Conservation (phyloP, 2,888 invertebrate species). For the Cephus rjabovi region DNA sequence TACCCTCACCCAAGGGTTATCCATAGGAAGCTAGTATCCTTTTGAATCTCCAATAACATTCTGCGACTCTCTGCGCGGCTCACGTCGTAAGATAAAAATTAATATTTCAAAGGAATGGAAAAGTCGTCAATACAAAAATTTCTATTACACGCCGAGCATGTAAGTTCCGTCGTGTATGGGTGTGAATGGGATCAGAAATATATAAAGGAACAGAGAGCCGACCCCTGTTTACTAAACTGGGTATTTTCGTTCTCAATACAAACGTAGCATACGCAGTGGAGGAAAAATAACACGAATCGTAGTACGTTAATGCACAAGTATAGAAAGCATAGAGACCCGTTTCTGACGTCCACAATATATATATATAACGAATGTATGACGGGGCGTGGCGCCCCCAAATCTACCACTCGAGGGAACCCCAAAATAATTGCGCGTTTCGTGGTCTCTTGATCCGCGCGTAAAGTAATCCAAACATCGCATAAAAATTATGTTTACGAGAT, state of each 20-base stretch:
- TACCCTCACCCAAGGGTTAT: background rate
- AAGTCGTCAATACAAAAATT: background rate
- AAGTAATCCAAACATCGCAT: constrained; percentile 63
- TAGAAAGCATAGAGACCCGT: background rate
- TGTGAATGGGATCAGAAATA: background rate
- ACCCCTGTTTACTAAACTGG: background rate
- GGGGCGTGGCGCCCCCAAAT: constrained; percentile 14
- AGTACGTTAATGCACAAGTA: background rate
- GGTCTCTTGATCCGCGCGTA: constrained; percentile 60
- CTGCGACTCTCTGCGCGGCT: background rate
- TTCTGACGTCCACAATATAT: background rate
- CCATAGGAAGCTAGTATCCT: background rate
- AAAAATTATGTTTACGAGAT: constrained; percentile 66
- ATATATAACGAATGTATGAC: background rate
- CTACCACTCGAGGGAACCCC: constrained; percentile 24
- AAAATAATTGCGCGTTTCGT: constrained; percentile 63
- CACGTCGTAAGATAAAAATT: background rate
- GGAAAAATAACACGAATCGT: background rate
- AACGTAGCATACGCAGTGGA: background rate
- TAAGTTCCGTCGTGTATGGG: background rate
- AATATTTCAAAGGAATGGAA: background rate
- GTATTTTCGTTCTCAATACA: background rate
- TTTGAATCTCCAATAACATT: background rate
- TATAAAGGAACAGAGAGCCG: background rate
- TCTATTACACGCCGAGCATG: background rate